These are phyloP conservation scores for Spodoptera litura DNA, from an alignment of 1,140 invertebrate genomes.

Conservation along the genomic window DNA sequence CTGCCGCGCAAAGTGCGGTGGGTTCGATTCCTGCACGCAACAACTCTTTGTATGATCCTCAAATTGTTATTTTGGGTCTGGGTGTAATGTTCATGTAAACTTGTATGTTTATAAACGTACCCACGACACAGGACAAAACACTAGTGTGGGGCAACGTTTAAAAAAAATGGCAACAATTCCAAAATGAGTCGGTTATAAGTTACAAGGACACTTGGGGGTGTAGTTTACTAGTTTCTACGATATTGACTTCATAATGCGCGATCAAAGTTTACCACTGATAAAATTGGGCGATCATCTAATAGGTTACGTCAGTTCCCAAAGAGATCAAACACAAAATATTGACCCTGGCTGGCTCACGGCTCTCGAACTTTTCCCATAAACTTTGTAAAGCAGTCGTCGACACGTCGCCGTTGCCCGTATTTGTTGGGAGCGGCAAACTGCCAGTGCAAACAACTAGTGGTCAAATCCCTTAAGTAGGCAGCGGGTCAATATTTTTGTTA, in stretches of 20 bases:
- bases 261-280: conserved; percentile 21
- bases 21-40: too few species aligned
- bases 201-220: too few species aligned
- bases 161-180: too few species aligned
- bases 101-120: too few species aligned
- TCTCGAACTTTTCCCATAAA: conserved; percentile 73
- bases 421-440: conserved; percentile 78
- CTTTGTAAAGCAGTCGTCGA: conserved; percentile 70
- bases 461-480: conserved; percentile 84
- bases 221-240: too few species aligned
- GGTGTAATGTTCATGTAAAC: too few species aligned
- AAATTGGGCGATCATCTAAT: conserved; percentile 26
- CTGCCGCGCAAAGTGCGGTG: too few species aligned
- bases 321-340: conserved; percentile 53
- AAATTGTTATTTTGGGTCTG: too few species aligned
- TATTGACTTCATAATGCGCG: neutral
- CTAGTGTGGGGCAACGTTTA: too few species aligned
- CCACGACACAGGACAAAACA: too few species aligned
- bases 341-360: conserved; percentile 41
- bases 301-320: conserved; percentile 47
- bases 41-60: too few species aligned
- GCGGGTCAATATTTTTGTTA: conserved; percentile 84
- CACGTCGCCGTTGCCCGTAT: conserved; percentile 58
- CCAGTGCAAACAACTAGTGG: conserved; percentile 76
- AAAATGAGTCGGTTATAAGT: too few species aligned